phyloP scores from a whole-genome alignment of 1,140 invertebrate genomes.

The Tetragonula clypearis region DNA sequence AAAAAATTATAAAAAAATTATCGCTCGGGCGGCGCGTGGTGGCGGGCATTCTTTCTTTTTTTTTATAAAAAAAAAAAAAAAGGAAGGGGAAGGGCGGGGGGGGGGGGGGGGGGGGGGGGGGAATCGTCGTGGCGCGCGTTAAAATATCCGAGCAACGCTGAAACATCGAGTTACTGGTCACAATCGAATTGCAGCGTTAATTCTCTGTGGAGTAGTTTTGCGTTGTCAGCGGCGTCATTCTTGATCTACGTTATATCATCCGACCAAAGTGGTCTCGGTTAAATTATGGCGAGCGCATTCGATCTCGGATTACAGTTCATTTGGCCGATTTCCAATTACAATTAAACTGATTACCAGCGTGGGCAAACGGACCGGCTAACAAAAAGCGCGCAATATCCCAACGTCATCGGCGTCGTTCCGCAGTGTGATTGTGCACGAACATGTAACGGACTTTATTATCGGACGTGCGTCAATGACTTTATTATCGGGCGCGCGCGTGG shows the following conservation, averaged over 20 bases:
- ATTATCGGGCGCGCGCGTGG: constrained; percentile 22
- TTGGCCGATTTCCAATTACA: constrained; percentile 72
- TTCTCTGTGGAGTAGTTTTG: constrained; percentile 8
- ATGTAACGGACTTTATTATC: constrained; percentile 63
- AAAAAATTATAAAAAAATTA: too few relatives aligned
- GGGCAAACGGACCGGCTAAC: constrained; percentile 15
- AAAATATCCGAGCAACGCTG: background rate
- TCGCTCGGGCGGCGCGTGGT: too few relatives aligned
- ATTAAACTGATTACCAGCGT: constrained; percentile 66
- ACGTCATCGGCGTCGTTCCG: constrained; percentile 37
- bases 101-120: too few relatives aligned
- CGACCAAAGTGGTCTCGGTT: constrained; percentile 27
- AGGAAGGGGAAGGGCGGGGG: too few relatives aligned
- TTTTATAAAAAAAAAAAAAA: too few relatives aligned
- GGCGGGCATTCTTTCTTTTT: too few relatives aligned
- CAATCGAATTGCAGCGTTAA: background rate
- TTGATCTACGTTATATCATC: constrained; percentile 26
- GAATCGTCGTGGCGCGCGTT: too few relatives aligned
- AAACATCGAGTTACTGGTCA: background rate
- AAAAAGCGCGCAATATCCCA: constrained; percentile 60
- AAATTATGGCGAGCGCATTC: constrained; percentile 62
- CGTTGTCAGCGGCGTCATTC: constrained; percentile 23
- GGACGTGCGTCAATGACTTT: constrained; percentile 36
- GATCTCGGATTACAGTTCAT: constrained; percentile 69
- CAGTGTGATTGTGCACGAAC: constrained; percentile 49